Base-by-base conservation (phyloP, 1,140 invertebrate species). In the Laupala kohalensis region DNA sequence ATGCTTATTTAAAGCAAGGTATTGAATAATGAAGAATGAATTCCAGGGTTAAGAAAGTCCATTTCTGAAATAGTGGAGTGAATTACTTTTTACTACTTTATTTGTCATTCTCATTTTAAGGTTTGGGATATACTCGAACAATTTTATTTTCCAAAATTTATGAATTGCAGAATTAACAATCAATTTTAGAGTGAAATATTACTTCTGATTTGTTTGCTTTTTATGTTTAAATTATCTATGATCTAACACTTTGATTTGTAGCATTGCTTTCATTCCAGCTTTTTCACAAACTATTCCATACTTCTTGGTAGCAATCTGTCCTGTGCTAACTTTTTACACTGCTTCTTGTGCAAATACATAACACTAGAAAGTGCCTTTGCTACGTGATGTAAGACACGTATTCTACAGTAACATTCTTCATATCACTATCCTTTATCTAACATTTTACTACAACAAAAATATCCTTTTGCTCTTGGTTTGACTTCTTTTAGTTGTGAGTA, bases 241-340 rank as follows among this genome's bases (percentile, higher is more conserved):
- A 53, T 68, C 9, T 37, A 67, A 37, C 29, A 30, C 37, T 12
- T 19, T 23, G 29, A 13, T 68, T 6, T 9, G 6, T 29, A 68
- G 15, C 15, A 68, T 25, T 23, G n/a, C 27, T 68, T 68, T 27
- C 29, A 29, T 29, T 68, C n/a, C 28, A 68, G 67, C 27, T 23
- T 19, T 37, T 23, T 29, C 64, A 24, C n/a, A 65, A 65, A 65
- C 28, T 29, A 68, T 67, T n/a, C 28, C 23, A 70, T 24, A 71
- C 62, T 66, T 64, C 64, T 53, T 71, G 26, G 70, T 71, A 71
- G 70, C 70, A 71, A 71, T 71, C 70, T 71, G 70, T 71, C 63
- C 24, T 69, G 30, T 64, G 64, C 62, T 26, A 19, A 66, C 37
- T 66, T 71, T 25, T 64, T 66, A 25, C 37, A 30, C 63, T 65